These are phyloP conservation scores for Galbula dea DNA, from an alignment of 2,113 vertebrate genomes.

Conservation along the genomic window DNA sequence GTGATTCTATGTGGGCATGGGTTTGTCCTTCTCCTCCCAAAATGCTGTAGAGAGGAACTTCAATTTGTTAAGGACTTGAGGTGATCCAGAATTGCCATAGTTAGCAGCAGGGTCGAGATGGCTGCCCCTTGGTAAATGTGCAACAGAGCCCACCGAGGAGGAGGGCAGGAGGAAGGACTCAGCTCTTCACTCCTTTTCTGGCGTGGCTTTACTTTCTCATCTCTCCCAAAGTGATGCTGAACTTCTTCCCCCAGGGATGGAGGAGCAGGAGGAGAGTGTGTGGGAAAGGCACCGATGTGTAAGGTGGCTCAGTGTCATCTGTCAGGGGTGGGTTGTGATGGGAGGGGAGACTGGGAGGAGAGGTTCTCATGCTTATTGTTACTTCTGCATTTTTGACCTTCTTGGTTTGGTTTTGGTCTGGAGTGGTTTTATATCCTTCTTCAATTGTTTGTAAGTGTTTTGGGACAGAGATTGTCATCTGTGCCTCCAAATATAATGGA, in stretches of 20 bases:
- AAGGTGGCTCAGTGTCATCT: background rate
- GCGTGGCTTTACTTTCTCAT: background rate
- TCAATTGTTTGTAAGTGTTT: background rate
- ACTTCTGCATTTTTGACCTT: background rate
- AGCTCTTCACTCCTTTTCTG: background rate
- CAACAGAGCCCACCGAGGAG: background rate
- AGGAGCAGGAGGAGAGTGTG: conserved; percentile 7
- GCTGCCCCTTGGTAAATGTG: background rate
- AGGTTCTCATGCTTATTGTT: background rate
- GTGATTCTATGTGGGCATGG: fast-evolving
- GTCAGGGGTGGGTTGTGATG: background rate
- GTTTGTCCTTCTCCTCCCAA: background rate
- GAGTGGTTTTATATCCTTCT: background rate
- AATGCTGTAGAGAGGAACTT: background rate
- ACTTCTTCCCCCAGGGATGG: background rate
- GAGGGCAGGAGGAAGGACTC: background rate
- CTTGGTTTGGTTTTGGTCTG: background rate
- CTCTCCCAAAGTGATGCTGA: background rate
- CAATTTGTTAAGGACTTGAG: background rate
- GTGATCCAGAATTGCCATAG: background rate
- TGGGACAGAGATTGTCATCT: background rate
- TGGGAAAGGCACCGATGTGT: background rate
- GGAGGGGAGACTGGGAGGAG: background rate
- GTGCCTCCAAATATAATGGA: background rate
- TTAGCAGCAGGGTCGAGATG: background rate